phyloP scores from a whole-genome alignment of 2,113 vertebrate species.

The Pygoscelis adeliae region DNA sequence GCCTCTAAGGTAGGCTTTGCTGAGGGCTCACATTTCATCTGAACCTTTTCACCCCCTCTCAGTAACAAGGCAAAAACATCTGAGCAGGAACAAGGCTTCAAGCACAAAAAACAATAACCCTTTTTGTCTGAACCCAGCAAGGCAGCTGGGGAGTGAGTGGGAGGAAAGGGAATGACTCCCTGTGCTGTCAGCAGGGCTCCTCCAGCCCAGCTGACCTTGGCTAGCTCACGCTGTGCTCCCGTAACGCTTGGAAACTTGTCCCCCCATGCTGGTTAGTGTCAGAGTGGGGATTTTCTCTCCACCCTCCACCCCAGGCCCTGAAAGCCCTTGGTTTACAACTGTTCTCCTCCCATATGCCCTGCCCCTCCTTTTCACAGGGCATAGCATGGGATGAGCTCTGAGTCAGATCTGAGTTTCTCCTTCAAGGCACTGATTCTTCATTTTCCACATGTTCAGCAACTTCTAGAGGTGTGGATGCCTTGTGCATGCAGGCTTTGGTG shows the following conservation, averaged over 20 bases:
- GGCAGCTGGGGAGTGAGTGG: constrained; percentile 3
- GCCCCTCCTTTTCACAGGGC: not conserved
- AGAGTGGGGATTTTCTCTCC: not conserved
- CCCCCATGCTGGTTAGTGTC: not conserved
- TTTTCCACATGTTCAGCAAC: rapidly evolving
- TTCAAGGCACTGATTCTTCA: not conserved
- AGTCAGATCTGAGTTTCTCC: not conserved
- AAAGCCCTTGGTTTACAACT: not conserved
- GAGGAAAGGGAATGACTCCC: not conserved
- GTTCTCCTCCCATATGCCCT: not conserved
- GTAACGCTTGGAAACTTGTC: not conserved
- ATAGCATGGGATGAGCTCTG: not conserved
- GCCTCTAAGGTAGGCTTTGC: not conserved
- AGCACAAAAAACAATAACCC: not conserved
- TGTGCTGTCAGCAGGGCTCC: not conserved
- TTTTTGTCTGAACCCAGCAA: not conserved
- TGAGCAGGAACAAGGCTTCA: not conserved
- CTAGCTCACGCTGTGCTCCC: not conserved
- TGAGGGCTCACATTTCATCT: not conserved
- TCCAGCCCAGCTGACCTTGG: not conserved
- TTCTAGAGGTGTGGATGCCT: not conserved
- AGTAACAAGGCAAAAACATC: not conserved
- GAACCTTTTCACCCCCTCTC: not conserved
- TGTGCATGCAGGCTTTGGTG: not conserved
- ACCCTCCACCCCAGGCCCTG: not conserved